phyloP scores from a whole-genome alignment of 2,888 invertebrate genomes.

The Nebria salina region DNA sequence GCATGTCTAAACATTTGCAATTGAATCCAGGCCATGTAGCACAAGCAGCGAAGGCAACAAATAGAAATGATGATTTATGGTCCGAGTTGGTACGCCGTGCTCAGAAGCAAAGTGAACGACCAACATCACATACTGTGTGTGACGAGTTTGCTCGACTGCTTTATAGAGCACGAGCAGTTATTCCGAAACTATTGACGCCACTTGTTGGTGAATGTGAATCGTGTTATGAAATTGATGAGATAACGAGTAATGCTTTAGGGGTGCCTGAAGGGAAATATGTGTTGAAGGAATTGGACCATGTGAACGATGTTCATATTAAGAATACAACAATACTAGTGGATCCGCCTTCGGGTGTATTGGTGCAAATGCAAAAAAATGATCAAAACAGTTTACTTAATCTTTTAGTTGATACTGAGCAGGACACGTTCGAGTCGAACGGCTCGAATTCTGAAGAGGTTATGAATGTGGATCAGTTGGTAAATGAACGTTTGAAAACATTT shows the following conservation, averaged over 20 bases:
- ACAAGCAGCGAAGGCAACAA: constrained; percentile 50
- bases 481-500: constrained; percentile 60
- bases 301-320: background rate
- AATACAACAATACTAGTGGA: background rate
- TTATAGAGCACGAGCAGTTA: constrained; percentile 56
- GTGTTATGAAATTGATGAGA: constrained; percentile 56
- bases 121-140: constrained; percentile 56
- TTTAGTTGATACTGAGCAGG: constrained; percentile 52
- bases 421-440: constrained; percentile 54
- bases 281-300: constrained; percentile 51
- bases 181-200: constrained; percentile 57
- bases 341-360: background rate
- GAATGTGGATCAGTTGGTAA: constrained; percentile 63
- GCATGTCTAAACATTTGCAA: constrained; percentile 70
- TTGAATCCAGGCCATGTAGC: constrained; percentile 71
- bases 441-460: constrained; percentile 61
- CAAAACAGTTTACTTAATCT: constrained; percentile 37
- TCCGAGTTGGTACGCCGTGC: constrained; percentile 58
- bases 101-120: constrained; percentile 53
- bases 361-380: constrained; percentile 10
- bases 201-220: constrained; percentile 51
- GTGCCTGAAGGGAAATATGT: constrained; percentile 57
- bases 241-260: constrained; percentile 56
- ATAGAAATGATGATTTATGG: constrained; percentile 56
- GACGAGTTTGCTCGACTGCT: constrained; percentile 58